Percentiles rank a stretch among this genome's conserved stretches.
These are phyloP conservation scores for Tichodroma muraria DNA, from an alignment of 2,113 vertebrate genomes.

Conservation along the genomic window DNA sequence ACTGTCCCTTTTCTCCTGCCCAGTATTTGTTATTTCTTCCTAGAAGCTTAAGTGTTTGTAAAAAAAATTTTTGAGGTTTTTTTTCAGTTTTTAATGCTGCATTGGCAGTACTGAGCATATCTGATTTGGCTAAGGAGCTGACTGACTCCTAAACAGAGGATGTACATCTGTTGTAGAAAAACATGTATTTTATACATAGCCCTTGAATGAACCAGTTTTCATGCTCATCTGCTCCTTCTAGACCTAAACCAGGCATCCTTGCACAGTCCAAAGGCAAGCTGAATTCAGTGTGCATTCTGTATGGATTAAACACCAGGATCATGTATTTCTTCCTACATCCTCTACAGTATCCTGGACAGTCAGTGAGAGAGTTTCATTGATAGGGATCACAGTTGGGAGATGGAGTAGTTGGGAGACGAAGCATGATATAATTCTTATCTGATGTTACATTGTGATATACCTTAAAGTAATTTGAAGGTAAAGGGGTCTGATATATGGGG, in stretches of 20 bases:
- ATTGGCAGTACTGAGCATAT: background rate
- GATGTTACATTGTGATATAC: background rate
- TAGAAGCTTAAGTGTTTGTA: background rate
- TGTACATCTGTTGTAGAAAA: conserved; percentile 17
- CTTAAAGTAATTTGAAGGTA: background rate
- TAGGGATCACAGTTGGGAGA: background rate
- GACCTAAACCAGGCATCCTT: background rate
- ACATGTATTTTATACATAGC: background rate
- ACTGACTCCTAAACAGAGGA: background rate
- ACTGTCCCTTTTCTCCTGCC: background rate
- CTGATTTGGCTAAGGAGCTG: background rate
- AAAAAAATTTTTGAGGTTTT: background rate
- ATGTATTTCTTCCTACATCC: background rate
- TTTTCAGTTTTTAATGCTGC: background rate
- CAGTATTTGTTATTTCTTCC: background rate
- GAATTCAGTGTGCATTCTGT: background rate
- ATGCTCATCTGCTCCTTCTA: background rate
- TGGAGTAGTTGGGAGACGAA: background rate
- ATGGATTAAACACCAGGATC: background rate
- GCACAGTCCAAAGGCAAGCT: background rate
- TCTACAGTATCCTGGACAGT: background rate
- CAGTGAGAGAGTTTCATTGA: background rate
- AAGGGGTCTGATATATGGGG: background rate
- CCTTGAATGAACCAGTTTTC: background rate
- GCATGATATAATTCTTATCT: background rate